Evolutionary conservation across 1,140 invertebrate species (phyloP).

Genomic region (Condylostylus longicornis): DNA sequence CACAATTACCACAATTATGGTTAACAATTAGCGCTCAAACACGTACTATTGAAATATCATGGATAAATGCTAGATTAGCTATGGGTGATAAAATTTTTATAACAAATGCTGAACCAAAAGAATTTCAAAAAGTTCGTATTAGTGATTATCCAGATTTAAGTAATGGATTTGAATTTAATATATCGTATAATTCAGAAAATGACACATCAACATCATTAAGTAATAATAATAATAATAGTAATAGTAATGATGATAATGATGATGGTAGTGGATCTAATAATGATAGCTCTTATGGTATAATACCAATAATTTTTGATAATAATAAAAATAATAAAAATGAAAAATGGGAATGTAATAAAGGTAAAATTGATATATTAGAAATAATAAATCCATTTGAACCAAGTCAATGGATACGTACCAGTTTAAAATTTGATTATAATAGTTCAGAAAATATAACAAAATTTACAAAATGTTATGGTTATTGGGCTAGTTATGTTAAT

Average conservation of each 20-base stretch:
- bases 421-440: conserved; percentile 22
- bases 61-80: conserved; percentile 20
- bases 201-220: conserved; percentile 3
- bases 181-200: conserved; percentile 15
- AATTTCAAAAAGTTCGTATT: conserved; percentile 15
- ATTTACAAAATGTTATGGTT: conserved; percentile 22
- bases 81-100: conserved; percentile 18
- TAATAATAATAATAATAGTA: background rate
- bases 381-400: conserved; percentile 15
- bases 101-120: conserved; percentile 16
- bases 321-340: background rate
- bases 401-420: conserved; percentile 25
- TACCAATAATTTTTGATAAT: background rate
- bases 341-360: conserved; percentile 22
- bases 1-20: conserved; percentile 23
- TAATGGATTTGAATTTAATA: conserved; percentile 15
- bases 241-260: background rate
- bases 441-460: conserved; percentile 16
- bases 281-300: background rate
- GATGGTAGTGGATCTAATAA: background rate
- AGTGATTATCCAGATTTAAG: conserved; percentile 16
- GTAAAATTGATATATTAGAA: conserved; percentile 16
- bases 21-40: conserved; percentile 27
- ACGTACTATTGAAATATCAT: conserved; percentile 24
- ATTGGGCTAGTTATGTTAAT: conserved; percentile 27